A percentile compares a stretch with the other conserved stretches of the same genome.
These are phyloP conservation scores for Hypothenemus hampei DNA, from an alignment of 1,140 invertebrate genomes.

Conservation along the genomic window DNA sequence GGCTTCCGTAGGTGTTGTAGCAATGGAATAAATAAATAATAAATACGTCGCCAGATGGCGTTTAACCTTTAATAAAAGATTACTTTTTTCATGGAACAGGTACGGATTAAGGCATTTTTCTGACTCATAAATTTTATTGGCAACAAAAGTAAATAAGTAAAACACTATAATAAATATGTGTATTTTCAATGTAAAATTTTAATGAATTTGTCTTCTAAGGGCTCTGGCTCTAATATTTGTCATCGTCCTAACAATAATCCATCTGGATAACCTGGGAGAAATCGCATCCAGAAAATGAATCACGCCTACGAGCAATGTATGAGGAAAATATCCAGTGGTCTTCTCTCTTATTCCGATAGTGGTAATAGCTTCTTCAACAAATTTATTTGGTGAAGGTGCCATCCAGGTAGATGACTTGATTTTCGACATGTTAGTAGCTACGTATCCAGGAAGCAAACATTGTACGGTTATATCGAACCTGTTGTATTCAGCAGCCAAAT, in stretches of 20 bases:
- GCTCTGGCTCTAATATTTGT: constrained; percentile 54
- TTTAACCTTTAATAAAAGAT: too few species aligned
- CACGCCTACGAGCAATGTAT: constrained; percentile 59
- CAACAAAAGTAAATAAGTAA: too few species aligned
- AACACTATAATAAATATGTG: not conserved
- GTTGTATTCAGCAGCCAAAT: constrained; percentile 73
- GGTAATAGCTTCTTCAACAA: constrained; percentile 70
- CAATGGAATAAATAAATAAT: too few species aligned
- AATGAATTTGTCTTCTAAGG: constrained; percentile 37
- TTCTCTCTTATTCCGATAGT: constrained; percentile 68
- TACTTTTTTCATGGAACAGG: too few species aligned
- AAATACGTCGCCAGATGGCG: too few species aligned
- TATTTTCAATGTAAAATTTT: constrained; percentile 3
- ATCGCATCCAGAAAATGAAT: constrained; percentile 49
- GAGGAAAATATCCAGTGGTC: constrained; percentile 77
- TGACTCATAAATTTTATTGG: too few species aligned
- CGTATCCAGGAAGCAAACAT: constrained; percentile 81
- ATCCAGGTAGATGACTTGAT: constrained; percentile 74
- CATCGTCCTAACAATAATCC: constrained; percentile 58
- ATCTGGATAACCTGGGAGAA: constrained; percentile 51
- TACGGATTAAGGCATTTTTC: too few species aligned
- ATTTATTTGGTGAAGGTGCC: constrained; percentile 72
- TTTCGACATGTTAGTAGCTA: constrained; percentile 91
- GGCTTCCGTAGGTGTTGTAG: too few species aligned
- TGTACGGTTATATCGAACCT: constrained; percentile 77